These are phyloP conservation scores for Centrocercus urophasianus DNA, from an alignment of 2,113 vertebrate species.

Conservation along the genomic window DNA sequence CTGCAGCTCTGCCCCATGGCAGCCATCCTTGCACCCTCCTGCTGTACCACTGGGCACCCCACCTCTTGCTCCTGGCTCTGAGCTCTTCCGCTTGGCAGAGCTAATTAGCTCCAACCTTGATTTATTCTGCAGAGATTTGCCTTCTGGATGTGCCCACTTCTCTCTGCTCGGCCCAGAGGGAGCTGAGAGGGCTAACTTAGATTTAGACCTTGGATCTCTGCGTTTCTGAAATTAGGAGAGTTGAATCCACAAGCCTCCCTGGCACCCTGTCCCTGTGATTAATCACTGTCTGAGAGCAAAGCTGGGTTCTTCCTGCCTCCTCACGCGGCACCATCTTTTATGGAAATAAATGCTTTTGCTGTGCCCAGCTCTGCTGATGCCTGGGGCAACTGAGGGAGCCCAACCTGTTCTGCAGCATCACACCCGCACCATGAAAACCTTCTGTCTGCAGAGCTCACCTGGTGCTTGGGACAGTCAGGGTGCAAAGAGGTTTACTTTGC, in stretches of 20 bases:
- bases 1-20: fast-evolving
- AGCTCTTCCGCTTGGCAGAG: background rate
- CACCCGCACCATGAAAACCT: background rate
- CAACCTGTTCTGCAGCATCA: background rate
- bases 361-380: background rate
- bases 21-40: background rate
- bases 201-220: background rate
- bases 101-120: background rate
- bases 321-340: background rate
- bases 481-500: background rate
- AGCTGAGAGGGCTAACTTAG: background rate
- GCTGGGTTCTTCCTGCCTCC: background rate
- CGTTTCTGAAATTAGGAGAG: background rate
- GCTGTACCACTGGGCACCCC: background rate
- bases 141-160: background rate
- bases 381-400: background rate
- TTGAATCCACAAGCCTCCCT: background rate
- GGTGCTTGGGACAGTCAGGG: background rate
- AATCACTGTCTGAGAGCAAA: background rate
- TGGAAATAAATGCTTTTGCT: background rate
- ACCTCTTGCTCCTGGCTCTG: background rate
- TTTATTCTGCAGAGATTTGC: background rate
- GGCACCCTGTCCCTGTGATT: background rate
- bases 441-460: background rate
- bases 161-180: background rate